Evolutionary conservation across 1,140 invertebrate species (phyloP).

Genomic region (Hormaphis cornu): DNA sequence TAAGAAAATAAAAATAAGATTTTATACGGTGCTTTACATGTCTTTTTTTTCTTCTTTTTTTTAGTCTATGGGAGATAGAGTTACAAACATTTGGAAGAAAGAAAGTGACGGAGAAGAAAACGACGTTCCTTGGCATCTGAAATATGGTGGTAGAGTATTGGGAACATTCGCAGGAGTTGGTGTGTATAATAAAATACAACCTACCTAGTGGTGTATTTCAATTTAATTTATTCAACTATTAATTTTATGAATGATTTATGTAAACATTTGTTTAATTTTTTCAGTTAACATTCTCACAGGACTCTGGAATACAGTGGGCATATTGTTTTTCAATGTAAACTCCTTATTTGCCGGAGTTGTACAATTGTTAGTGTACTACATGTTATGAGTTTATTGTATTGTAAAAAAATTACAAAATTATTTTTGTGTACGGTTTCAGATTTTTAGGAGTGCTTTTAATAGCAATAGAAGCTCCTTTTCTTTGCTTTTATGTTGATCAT

Average conservation of each 20-base stretch:
- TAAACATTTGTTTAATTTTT: conserved; percentile 39
- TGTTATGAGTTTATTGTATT: not conserved
- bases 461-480: conserved; percentile 84
- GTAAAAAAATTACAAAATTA: not conserved
- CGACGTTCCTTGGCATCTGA: conserved; percentile 79
- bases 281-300: conserved; percentile 83
- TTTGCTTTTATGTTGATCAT: conserved; percentile 88
- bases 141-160: conserved; percentile 69
- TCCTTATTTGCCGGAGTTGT: conserved; percentile 75
- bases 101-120: conserved; percentile 61
- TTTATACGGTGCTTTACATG: too few relatives aligned
- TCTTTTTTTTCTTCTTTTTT: conserved; percentile 41
- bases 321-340: conserved; percentile 53
- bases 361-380: conserved; percentile 59
- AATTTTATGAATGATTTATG: not conserved
- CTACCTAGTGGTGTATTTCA: not conserved
- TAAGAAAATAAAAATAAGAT: too few relatives aligned
- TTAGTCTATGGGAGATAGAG: conserved; percentile 67
- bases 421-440: conserved; percentile 40
- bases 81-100: conserved; percentile 61
- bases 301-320: conserved; percentile 62
- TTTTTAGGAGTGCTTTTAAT: conserved; percentile 75
- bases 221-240: not conserved
- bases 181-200: conserved; percentile 45
- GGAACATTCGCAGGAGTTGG: conserved; percentile 74